Evolutionary conservation across 1,140 invertebrate genomes (phyloP).

Genomic region (Drosophila serrata): DNA sequence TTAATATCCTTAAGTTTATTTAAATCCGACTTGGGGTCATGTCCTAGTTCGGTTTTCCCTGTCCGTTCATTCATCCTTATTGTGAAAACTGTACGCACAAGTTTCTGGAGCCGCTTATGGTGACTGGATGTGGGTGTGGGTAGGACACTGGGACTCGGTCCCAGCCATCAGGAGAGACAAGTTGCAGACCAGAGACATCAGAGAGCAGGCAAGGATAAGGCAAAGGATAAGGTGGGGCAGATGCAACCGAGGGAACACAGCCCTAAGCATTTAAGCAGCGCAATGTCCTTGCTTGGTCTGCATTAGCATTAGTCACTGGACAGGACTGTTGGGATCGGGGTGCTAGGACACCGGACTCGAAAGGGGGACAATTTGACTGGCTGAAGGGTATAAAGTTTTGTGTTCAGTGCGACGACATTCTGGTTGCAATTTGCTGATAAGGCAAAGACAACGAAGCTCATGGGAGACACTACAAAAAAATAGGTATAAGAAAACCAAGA

Average conservation of each 20-base stretch:
- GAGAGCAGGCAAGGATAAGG: constrained; percentile 3
- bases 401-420: constrained; percentile 61
- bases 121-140: constrained; percentile 6
- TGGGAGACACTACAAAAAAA: neutral
- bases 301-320: constrained; percentile 47
- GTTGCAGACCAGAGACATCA: constrained; percentile 31
- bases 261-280: constrained; percentile 51
- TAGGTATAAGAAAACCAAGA: too few species aligned
- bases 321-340: neutral
- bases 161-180: constrained; percentile 53
- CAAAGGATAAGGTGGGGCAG: neutral
- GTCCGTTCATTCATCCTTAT: constrained; percentile 5
- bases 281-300: constrained; percentile 22
- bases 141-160: neutral
- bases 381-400: constrained; percentile 61
- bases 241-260: constrained; percentile 16
- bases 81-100: constrained; percentile 32
- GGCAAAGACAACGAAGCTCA: constrained; percentile 36
- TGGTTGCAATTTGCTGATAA: constrained; percentile 76
- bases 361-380: constrained; percentile 48
- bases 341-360: too few species aligned
- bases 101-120: constrained; percentile 19
- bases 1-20: neutral
- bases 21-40: neutral
- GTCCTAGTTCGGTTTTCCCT: neutral